These are phyloP conservation scores for Epizoanthus ramosus DNA, from an alignment of 92 coral and sea anemone species.

Conservation along the genomic window DNA sequence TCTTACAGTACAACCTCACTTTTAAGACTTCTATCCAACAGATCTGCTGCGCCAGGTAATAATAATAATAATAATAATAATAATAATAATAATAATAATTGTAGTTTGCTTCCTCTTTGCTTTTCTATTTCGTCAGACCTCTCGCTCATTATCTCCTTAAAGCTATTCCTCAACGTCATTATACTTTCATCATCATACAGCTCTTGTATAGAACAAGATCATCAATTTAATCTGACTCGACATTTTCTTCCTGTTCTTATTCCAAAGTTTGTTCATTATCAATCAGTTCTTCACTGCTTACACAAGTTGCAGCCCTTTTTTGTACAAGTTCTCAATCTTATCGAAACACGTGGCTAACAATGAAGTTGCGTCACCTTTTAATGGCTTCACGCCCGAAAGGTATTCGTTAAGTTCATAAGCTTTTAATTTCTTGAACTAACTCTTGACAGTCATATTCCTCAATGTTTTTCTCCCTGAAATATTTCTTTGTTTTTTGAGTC, in stretches of 20 bases:
- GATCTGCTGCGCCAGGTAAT: too few species aligned
- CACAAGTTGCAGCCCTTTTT: slow-evolving; percentile 17
- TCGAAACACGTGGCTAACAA: slow-evolving; percentile 31
- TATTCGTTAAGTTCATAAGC: slow-evolving; percentile 43
- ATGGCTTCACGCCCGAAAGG: slow-evolving; percentile 34
- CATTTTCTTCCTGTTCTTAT: slow-evolving; percentile 3
- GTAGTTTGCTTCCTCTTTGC: too few species aligned
- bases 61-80: too few species aligned
- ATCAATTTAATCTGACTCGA: too few species aligned
- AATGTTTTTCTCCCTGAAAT: slow-evolving; percentile 20
- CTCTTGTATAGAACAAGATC: background rate
- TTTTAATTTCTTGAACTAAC: slow-evolving; percentile 28
- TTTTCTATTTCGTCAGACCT: too few species aligned
- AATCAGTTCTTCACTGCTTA: slow-evolving; percentile 14
- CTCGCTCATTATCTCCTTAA: too few species aligned
- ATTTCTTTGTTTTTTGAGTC: slow-evolving; percentile 28
- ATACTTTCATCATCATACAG: slow-evolving; percentile 4
- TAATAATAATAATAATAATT: too few species aligned
- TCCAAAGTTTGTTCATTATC: slow-evolving; percentile 40
- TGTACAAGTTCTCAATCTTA: slow-evolving; percentile 5
- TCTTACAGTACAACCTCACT: background rate
- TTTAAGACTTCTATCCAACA: too few species aligned
- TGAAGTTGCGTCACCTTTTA: slow-evolving; percentile 4
- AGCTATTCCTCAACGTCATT: slow-evolving; percentile 13
- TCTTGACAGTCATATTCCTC: slow-evolving; percentile 14